Conservation (phyloP, 1,140 invertebrate genomes). For the Phocides pigmalion region DNA sequence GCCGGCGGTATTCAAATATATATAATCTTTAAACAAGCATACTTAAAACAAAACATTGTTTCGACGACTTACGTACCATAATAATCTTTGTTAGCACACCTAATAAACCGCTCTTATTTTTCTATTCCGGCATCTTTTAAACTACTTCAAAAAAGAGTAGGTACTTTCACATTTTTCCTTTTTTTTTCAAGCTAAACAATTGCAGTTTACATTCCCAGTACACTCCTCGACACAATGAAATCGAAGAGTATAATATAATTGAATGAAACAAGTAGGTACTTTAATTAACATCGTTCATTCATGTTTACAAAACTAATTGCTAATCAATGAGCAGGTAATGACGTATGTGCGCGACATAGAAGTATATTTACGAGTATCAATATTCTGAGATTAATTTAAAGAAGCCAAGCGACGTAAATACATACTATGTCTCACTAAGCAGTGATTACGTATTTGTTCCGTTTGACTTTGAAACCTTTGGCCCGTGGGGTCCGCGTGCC, state of each 20-base stretch:
- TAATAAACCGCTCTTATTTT: background rate
- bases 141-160: no score
- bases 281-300: background rate
- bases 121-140: background rate
- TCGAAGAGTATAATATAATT: background rate
- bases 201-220: background rate
- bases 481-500: no score
- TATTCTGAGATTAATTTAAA: no score
- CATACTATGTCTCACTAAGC: no score
- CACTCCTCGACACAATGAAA: background rate
- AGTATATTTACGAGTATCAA: no score
- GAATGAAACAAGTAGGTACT: background rate
- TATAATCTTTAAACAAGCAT: constrained; percentile 11
- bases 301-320: background rate
- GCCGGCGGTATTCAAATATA: constrained; percentile 9
- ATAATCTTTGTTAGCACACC: background rate
- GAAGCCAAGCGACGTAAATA: no score
- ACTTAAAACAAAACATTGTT: background rate
- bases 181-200: no score
- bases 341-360: no score
- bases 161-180: no score
- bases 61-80: background rate
- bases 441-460: no score
- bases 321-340: background rate
- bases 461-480: no score